phyloP scores from a whole-genome alignment of 92 coral and sea anemone genomes.

The Heliopora coerulea region DNA sequence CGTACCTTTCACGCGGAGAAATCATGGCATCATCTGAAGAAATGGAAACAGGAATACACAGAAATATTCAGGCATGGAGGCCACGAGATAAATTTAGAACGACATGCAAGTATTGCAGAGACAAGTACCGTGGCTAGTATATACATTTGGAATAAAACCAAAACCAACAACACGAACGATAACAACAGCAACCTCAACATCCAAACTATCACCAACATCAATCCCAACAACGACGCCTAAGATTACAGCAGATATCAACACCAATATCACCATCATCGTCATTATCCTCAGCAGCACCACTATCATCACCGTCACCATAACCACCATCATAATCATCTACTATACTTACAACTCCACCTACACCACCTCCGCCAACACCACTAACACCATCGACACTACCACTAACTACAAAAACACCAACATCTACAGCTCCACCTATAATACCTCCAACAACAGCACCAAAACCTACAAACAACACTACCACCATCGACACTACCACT shows the following conservation, averaged over 20 bases:
- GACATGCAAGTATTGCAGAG: too few species aligned
- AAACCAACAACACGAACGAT: neutral
- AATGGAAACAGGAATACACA: neutral
- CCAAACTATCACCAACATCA: neutral
- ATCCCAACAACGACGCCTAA: neutral
- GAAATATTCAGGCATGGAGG: neutral
- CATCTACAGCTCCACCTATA: neutral
- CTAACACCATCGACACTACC: neutral
- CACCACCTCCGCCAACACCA: neutral
- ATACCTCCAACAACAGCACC: neutral
- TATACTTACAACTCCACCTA: neutral
- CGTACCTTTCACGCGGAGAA: slow-evolving; percentile 93
- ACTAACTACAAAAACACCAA: neutral
- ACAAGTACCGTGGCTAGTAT: too few species aligned
- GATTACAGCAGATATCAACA: neutral
- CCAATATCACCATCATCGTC: neutral
- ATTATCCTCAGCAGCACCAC: neutral
- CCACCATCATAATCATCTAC: neutral
- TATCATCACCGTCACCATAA: neutral
- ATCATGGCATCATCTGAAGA: slow-evolving; percentile 64
- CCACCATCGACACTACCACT: neutral
- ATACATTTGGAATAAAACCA: too few species aligned
- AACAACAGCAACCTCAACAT: neutral
- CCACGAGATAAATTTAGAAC: too few species aligned
- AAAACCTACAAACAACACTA: neutral